phyloP scores from a whole-genome alignment of 2,888 invertebrate species.

The Drosophila robusta region DNA sequence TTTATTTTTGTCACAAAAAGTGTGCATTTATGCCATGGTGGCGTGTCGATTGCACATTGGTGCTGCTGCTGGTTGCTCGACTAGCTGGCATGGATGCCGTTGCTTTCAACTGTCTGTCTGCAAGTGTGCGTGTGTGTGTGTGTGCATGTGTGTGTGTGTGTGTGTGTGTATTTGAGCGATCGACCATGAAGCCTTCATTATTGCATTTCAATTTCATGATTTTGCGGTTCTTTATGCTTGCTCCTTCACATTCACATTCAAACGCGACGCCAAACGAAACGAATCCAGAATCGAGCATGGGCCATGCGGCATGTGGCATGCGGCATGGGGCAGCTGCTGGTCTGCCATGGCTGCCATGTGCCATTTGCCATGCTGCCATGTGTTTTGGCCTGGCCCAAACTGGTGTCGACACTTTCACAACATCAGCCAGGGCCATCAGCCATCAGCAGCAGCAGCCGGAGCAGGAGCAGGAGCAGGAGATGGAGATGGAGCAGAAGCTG shows the following conservation, averaged over 20 bases:
- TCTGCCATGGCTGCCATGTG: slow-evolving; percentile 31
- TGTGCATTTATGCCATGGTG: slow-evolving; percentile 7
- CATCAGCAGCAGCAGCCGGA: neutral
- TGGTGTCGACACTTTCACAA: slow-evolving; percentile 78
- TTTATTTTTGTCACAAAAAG: too few species aligned
- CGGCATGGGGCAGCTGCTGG: slow-evolving; percentile 19
- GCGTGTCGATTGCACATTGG: slow-evolving; percentile 71
- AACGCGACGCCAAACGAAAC: slow-evolving; percentile 24
- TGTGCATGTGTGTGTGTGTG: slow-evolving; percentile 17
- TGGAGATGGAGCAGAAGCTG: slow-evolving; percentile 18
- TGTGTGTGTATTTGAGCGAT: slow-evolving; percentile 69
- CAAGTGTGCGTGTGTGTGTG: slow-evolving; percentile 22
- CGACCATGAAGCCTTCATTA: slow-evolving; percentile 80
- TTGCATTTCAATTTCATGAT: slow-evolving; percentile 76
- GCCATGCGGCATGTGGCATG: slow-evolving; percentile 13
- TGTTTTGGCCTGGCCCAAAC: slow-evolving; percentile 61
- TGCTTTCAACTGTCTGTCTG: slow-evolving; percentile 41
- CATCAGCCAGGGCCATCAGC: slow-evolving; percentile 45
- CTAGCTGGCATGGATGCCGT: slow-evolving; percentile 39
- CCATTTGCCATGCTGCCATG: slow-evolving; percentile 44
- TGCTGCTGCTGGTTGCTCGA: slow-evolving; percentile 6
- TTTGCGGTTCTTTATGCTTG: slow-evolving; percentile 77
- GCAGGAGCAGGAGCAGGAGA: neutral
- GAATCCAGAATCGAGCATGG: slow-evolving; percentile 14
- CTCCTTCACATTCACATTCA: slow-evolving; percentile 54